These are phyloP conservation scores for Aleiodes leptofemur DNA, from an alignment of 2,888 invertebrate genomes.

Conservation along the genomic window DNA sequence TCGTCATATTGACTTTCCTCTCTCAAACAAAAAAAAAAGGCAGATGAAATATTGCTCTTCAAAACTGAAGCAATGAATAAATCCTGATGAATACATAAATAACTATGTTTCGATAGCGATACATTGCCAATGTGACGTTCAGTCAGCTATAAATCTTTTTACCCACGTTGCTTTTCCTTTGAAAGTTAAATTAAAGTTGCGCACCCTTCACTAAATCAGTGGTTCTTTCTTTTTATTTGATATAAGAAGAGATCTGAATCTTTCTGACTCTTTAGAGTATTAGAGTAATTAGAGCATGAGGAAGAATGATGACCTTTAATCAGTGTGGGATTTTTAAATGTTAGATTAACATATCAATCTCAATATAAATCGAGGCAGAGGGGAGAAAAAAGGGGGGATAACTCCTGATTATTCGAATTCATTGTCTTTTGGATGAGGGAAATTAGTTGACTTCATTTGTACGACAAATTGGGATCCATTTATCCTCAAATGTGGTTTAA, in stretches of 20 bases:
- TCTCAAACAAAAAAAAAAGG: no score
- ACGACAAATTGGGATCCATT: no score
- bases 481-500: no score
- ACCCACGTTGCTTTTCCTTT: slow-evolving; percentile 7
- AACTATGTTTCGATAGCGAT: not conserved
- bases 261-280: not conserved
- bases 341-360: slow-evolving; percentile 9
- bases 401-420: not conserved
- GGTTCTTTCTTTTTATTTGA: not conserved
- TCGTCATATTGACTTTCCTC: no score
- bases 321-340: not conserved
- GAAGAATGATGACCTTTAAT: slow-evolving; percentile 11
- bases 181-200: slow-evolving; percentile 22
- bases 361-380: not conserved
- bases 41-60: no score
- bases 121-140: not conserved
- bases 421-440: no score
- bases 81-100: no score
- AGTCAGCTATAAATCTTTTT: not conserved
- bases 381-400: no score
- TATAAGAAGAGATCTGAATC: not conserved
- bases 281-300: not conserved
- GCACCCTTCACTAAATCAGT: not conserved
- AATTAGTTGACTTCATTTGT: no score
- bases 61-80: no score